Base-by-base conservation (phyloP, 2,113 vertebrate genomes). In the Seriola quinqueradiata region DNA sequence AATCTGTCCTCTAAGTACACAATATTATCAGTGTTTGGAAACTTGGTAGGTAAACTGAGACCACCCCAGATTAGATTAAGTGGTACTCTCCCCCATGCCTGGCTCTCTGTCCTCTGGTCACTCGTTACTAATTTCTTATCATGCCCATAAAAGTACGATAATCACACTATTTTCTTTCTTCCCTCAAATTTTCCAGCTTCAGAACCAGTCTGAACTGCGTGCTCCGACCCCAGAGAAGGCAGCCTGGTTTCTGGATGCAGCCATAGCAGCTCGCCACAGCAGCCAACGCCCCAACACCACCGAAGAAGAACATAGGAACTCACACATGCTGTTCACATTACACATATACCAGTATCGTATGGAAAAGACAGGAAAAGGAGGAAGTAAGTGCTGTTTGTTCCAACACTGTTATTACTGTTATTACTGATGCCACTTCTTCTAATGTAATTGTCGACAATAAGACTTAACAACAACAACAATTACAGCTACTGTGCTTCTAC, bases 281-380 rank as follows among this genome's bases (percentile, higher is more conserved):
- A 96, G 93, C 93, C 96, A 96, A 84, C 85, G 82, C 5, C 92
- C 95, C 9, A 96, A 96, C 87, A 97, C 95, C 0, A 97, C 95
- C 0, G 97, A 99, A 82, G 97, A 99, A 9, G 97, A 98, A 70
- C 97, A 97, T 38, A 96, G 98, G 23, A 99, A 97, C 94, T 99
- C 98, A 0, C 98, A 99, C 95, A 99, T 99, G 98, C 96, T 99
- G 85, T 99, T 99, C 92, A 99, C 98, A 0, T 93, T 99, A 83
- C 98, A 99, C 93, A 96, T 99, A 91, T 99, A 99, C 92, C 98
- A 99, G 95, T 99, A 99, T 91, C 97, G 98, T 65, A 99, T 99
- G 97, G 98, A 99, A 90, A 99, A 99, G 92, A 97, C 96, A 0
- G 96, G 97, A 44, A 99, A 99, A 86, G 98, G 97, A 0, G 97